Conservation (phyloP, 1,140 invertebrate genomes). For the Drosophila nebulosa region DNA sequence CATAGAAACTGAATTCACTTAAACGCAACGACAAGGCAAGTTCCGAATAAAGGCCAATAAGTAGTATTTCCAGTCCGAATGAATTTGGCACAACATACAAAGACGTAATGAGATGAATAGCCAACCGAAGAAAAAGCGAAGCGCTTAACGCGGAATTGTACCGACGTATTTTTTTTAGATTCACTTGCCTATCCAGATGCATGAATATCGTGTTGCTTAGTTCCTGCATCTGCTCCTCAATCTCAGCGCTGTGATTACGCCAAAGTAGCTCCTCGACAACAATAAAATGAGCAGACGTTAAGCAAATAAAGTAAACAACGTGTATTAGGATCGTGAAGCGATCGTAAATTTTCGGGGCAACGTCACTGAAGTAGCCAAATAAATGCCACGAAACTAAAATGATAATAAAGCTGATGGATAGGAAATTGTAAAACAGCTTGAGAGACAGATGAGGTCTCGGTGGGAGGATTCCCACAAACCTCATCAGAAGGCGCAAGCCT, state of each 20-base stretch:
- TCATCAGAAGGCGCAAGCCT: conserved; percentile 35
- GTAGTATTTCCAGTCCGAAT: no score
- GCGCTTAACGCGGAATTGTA: conserved; percentile 18
- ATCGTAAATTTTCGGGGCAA: conserved; percentile 3
- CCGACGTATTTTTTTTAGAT: conserved; percentile 6
- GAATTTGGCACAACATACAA: background rate
- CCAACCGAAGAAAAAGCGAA: background rate
- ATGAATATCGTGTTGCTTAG: conserved; percentile 3
- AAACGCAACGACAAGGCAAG: conserved; percentile 21
- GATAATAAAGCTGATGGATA: background rate
- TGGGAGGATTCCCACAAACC: conserved; percentile 30
- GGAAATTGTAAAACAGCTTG: conserved; percentile 20
- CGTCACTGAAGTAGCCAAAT: conserved; percentile 16
- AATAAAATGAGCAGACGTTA: conserved; percentile 15
- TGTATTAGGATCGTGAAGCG: conserved; percentile 26
- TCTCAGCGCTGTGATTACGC: conserved; percentile 8
- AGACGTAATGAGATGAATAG: no score
- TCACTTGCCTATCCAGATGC: conserved; percentile 4
- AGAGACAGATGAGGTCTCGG: background rate
- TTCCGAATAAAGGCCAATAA: conserved; percentile 39
- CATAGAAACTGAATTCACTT: conserved; percentile 39
- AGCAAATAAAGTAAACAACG: conserved; percentile 1
- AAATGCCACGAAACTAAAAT: background rate
- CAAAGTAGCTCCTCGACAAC: conserved; percentile 38
- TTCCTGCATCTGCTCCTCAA: conserved; percentile 33